phyloP scores from a whole-genome alignment of 2,113 vertebrate genomes.

The Zapus hudsonius region DNA sequence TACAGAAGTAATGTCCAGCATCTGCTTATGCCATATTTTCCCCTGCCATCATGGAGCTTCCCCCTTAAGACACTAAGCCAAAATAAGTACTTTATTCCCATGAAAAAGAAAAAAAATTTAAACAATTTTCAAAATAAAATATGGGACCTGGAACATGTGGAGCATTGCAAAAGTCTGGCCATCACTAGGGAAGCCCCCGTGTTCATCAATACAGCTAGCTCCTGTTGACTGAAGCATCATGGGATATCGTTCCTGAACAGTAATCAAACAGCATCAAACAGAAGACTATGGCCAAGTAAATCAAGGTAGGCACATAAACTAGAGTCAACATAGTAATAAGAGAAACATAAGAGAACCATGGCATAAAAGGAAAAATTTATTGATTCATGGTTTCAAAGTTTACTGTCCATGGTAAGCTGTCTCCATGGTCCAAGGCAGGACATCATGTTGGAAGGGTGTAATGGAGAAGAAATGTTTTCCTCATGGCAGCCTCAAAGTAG shows the following conservation, averaged over 20 bases:
- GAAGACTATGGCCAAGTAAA: constrained; percentile 35
- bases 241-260: neutral
- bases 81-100: too few relatives aligned
- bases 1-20: too few relatives aligned
- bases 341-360: neutral
- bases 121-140: neutral
- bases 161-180: neutral
- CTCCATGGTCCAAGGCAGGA: neutral
- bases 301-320: neutral
- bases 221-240: neutral
- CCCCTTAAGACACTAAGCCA: too few relatives aligned
- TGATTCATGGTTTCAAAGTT: neutral
- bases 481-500: neutral
- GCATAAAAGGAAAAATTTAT: neutral
- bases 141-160: neutral
- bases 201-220: neutral
- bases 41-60: too few relatives aligned
- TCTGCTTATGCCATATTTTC: too few relatives aligned
- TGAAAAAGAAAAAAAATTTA: too few relatives aligned
- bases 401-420: neutral
- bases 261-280: neutral
- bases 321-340: neutral
- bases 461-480: too few relatives aligned
- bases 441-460: neutral
- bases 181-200: neutral